These are phyloP conservation scores for Arvicanthis niloticus DNA, from an alignment of 2,113 vertebrate species.

Conservation along the genomic window DNA sequence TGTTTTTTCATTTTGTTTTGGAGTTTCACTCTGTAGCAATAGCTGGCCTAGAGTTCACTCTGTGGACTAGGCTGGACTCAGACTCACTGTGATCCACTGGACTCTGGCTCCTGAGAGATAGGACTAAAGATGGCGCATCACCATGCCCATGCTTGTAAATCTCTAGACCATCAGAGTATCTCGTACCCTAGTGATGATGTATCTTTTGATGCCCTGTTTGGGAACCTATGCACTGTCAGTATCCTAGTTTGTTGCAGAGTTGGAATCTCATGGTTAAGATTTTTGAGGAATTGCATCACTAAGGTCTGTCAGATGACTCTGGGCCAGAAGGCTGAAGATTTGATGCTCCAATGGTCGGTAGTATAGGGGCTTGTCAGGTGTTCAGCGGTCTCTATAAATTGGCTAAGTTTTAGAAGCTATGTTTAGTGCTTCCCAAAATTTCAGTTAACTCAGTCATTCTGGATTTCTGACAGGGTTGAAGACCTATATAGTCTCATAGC, in stretches of 20 bases:
- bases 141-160: neutral
- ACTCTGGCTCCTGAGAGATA: neutral
- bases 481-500: too few relatives aligned
- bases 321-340: too few relatives aligned
- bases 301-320: too few relatives aligned
- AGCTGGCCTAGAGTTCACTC: neutral
- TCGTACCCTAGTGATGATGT: neutral
- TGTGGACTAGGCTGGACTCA: neutral
- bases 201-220: neutral
- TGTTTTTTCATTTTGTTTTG: neutral
- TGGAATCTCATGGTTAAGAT: neutral
- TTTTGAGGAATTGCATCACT: too few relatives aligned
- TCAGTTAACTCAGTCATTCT: too few relatives aligned
- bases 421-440: too few relatives aligned
- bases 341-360: too few relatives aligned
- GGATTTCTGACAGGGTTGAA: too few relatives aligned
- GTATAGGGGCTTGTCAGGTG: too few relatives aligned
- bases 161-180: neutral
- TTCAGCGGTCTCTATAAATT: too few relatives aligned
- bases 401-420: too few relatives aligned
- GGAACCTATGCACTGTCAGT: neutral
- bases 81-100: neutral
- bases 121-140: neutral
- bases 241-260: neutral
- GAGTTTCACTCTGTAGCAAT: neutral